These are phyloP conservation scores for Proales similis DNA, from an alignment of 1,140 invertebrate genomes.

Conservation along the genomic window DNA sequence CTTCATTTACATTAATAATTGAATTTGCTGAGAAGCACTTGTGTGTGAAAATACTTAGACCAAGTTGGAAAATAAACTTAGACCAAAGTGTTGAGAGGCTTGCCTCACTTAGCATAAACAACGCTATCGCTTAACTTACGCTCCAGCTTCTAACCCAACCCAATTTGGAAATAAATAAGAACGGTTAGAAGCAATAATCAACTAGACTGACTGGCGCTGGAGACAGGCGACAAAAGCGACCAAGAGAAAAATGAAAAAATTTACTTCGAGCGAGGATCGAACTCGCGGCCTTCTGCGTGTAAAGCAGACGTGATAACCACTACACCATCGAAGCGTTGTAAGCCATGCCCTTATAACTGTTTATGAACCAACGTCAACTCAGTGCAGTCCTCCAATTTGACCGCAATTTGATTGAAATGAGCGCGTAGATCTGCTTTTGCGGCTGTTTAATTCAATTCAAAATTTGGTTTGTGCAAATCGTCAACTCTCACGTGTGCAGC, in stretches of 20 bases:
- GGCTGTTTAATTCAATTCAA: no score
- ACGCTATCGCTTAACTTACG: background rate
- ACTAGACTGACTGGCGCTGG: background rate
- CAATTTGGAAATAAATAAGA: background rate
- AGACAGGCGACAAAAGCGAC: background rate
- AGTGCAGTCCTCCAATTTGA: no score
- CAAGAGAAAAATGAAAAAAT: slow-evolving; percentile 36
- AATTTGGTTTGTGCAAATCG: no score
- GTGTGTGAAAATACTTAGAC: background rate
- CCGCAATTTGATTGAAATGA: no score
- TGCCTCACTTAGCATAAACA: background rate
- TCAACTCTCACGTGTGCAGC: no score
- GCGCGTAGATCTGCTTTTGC: no score
- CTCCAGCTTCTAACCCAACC: background rate
- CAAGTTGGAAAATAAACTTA: background rate
- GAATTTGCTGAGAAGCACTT: no score
- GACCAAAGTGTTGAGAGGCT: slow-evolving; percentile 4
- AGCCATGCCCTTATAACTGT: no score
- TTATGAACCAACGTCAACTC: no score
- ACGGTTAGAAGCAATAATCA: background rate
- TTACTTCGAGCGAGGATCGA: slow-evolving; percentile 41
- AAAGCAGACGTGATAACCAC: slow-evolving; percentile 42
- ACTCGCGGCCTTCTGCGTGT: slow-evolving; percentile 42
- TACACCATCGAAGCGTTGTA: slow-evolving; percentile 40
- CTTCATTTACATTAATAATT: no score